Base-by-base conservation (phyloP, 2,888 invertebrate species). In the Hydraecia micacea region DNA sequence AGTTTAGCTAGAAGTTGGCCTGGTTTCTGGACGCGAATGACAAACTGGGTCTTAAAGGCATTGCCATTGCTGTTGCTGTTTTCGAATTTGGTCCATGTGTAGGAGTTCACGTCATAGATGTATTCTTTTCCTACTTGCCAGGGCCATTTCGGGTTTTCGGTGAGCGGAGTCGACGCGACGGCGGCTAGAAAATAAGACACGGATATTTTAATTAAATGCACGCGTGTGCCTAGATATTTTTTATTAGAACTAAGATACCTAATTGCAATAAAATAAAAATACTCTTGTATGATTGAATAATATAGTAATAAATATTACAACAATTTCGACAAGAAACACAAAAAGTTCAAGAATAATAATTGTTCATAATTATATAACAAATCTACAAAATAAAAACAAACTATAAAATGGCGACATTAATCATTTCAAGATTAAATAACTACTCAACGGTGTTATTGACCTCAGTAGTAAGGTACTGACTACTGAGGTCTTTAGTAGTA, bases 101-200 rank as follows among this genome's bases (percentile, higher is more conserved):
- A 95, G 21, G 97, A 96, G 42, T 95, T 92, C 11, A 98, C 97
- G 32, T 97, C 92, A 92, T 98, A 98, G 52, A 94, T 93, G 93
- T 98, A 98, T 88, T 97, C 95, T 84, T 96, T 96, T 80, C 97
- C 97, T 49, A 93, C 92, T 91, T 97, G 96, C 97, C 97, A 98
- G 75, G 97, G 97, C 88, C 93, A 93, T 83, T 91, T 91, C 18
- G 88, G 79, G 79, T 86, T 84, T 39, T 75, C 88, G 75, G 71
- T 68, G 42, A 83, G 88, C 86, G 83, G 87, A 86, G 91, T 89
- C 66, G 94, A 91, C 76, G 93, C 90, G 80, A 94, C 94, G 90
- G 93, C 94, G 92, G 93, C 96, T 96, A 90, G 5, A 90, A 91
- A n/a, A 71, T 18, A 72, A 69, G 15, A 36, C 25, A 25, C 15